Conservation (phyloP, 2,113 vertebrate genomes). For the Trogon melanurus region DNA sequence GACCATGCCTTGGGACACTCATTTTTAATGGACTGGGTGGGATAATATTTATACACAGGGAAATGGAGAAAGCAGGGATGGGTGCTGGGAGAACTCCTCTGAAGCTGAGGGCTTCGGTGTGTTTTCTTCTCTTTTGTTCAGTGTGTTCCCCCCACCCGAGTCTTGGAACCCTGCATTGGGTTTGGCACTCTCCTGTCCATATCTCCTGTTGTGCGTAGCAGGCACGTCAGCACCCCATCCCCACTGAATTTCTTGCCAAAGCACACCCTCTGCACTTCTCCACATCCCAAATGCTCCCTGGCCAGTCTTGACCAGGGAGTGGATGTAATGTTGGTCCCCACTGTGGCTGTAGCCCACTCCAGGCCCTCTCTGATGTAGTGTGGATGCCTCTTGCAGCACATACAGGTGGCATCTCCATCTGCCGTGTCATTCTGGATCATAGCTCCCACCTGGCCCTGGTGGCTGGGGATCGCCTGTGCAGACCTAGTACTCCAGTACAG, state of each 20-base stretch:
- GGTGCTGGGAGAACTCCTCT: neutral
- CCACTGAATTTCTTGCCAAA: neutral
- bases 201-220: neutral
- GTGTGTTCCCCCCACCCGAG: neutral
- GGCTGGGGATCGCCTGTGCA: neutral
- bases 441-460: neutral
- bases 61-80: neutral
- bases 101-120: neutral
- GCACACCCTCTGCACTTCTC: neutral
- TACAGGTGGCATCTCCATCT: neutral
- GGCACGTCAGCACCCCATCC: no score
- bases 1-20: neutral
- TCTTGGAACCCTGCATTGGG: neutral
- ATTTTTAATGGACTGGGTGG: neutral
- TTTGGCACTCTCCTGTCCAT: neutral
- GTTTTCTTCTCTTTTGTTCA: neutral
- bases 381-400: neutral
- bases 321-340: neutral
- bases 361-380: rapidly evolving
- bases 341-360: neutral
- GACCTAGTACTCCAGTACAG: neutral
- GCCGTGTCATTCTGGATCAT: neutral
- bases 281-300: neutral
- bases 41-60: neutral
- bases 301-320: neutral